Base-by-base conservation (phyloP, 2,797 vertebrate genomes). In the Babyrousa celebensis region DNA sequence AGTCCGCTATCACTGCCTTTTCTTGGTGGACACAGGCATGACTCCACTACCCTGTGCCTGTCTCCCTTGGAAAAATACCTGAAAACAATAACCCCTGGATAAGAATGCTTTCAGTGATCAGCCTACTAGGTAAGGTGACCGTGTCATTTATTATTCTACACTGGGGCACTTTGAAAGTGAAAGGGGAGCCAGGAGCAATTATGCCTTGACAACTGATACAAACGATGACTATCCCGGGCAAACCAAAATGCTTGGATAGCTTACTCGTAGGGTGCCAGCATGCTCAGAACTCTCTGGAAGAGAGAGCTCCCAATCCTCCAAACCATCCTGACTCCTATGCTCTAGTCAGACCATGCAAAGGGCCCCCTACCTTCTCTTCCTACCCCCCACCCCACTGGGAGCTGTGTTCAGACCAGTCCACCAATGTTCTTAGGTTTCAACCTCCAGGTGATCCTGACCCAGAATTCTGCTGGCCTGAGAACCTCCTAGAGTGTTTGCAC, bases 51-150 rank as follows among this genome's bases (percentile, higher is more conserved):
- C 58, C 20, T 8, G 3, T 12, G 23, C 15, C 94, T 75, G 71
- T 84, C 43, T 72, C 7, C 43, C 54, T 21, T 25, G 18, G 60
- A 78, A 82, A 95, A 91, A 94, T 52, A 18, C 62, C 65, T 86
- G 70, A n/a, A 79, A 71, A 94, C 56, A 52, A 52, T 60, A 70
- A 40, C 54, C 58, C 83, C 48, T 25, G 32, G 17, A 18, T 27
- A 36, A 63, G 79, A 90, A 93, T 67, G n/a, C n/a, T 67, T 48
- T 95, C 71, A 58, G 32, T 77, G 71, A 80, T 71, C 63, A 36
- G 12, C 58, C 48, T 58, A 93, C 43, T 12, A 21, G 52, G 71
- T 52, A 79, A 10, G 29, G 21, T 63, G 62, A 87, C 65, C 25
- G 36, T 20, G 68, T 75, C 77, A 58, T 58, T 60, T 54, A 29